Evolutionary conservation across 2,888 invertebrate genomes (phyloP), one percentile per base, ranked within the genome.

Genomic region (Leucania comma): DNA sequence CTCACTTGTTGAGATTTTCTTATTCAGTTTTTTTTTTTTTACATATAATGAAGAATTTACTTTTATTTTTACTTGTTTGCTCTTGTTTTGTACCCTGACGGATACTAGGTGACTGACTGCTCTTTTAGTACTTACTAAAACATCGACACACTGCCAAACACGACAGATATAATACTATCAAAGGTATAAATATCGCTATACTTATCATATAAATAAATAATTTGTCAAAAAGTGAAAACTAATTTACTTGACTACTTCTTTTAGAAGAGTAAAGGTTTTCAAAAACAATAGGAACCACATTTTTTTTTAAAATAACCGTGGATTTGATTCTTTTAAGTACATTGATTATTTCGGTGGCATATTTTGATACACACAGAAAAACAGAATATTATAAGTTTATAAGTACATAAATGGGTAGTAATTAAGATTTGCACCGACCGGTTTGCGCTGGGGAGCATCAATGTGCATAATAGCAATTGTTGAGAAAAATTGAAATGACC

Each of bases 191-290:
- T 20, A 14, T 14, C 24, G 3, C 35, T 35, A 9, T n/a, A n/a
- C 17, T 24, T 20, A 38, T 5, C 29, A 1, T 35, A 38, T 9
- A 29, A 24, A 48, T 38, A 24, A 24, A 38, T 12, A 46, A 35
- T 20, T 42, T 72, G 17, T 50, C n/a, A n/a, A 29, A 57, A 42
- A 63, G 48, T 56, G 5, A n/a, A 24, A 26, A 72, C 64, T 4
- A 32, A 50, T 24, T 14, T 22, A 24, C 17, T 10, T 32, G 24
- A 26, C 48, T 38, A 56, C 54, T 56, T 72, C 35, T 53, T 54
- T 29, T 24, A 22, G n/a, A 29, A 72, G 3, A 26, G n/a, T 42
- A 70, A 42, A 2, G 4, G 3, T 17, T 59, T 53, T 22, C 10
- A 46, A 71, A 22, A 53, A 12, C 42, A 46, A 1, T 22, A 53